Base-by-base conservation (phyloP, 1,140 invertebrate genomes). In the Procambarus clarkii region DNA sequence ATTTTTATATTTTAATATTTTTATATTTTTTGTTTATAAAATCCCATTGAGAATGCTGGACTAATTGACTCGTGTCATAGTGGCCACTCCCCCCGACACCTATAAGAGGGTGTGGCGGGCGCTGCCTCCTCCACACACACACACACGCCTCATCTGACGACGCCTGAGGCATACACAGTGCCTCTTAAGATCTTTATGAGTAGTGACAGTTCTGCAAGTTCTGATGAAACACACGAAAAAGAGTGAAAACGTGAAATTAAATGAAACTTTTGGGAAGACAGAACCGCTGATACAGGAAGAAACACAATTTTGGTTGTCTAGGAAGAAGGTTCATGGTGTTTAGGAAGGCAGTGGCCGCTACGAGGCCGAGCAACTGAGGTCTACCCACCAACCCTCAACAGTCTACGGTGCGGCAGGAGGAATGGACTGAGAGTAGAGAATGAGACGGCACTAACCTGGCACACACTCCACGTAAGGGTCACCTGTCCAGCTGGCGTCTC, bases 391-490 rank as follows among this genome's bases (percentile, higher is more conserved):
- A 24, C 74, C 50, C 76, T 34, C 45, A 24, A 60, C 46, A 74
- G 34, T 86, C 85, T 87, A 87, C 85, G 48, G 76, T 79, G 85
- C 76, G n/a, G 76, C 74, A 79, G n/a, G 48, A 77, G 76, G 3
- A 44, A 78, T 50, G n/a, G 50, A 82, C 80, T n/a, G 58, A 60
- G 50, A 46, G 64, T 13, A 58, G 44, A 44, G 44, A 21, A 60
- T 46, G 60, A 58, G 80, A 13, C 60, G 46, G 15, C n/a, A 87
- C 96, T 96, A 96, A 98, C 97, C 97, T 96, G 96, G 96, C 78
- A 95, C 95, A 95, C 97, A 97, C 93, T 97, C 96, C 92, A 96
- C 95, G 93, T 97, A 96, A 44, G 97, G 96, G 93, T 96, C 96
- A 93, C 97, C 97, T 94, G 95, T 96, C 85, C 96, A 97, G 92